A percentile compares a stretch with the other conserved stretches of the same genome.
phyloP scores from a whole-genome alignment of 2,797 vertebrate species.

The Anomalospiza imberbis region DNA sequence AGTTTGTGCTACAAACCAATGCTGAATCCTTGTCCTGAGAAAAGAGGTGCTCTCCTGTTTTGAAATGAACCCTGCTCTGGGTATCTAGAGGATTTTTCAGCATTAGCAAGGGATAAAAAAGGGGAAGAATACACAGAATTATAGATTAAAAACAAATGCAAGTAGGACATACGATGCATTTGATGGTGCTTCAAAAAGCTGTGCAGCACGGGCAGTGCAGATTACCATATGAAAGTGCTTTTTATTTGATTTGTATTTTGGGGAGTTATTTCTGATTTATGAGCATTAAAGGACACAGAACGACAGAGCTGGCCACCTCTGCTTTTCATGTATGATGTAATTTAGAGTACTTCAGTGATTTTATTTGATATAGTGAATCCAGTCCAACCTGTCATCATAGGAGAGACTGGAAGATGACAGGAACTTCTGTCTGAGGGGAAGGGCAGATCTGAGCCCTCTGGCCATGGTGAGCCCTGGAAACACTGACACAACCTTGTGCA shows the following conservation, averaged over 20 bases:
- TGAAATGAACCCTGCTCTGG: background rate
- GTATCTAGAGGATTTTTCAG: background rate
- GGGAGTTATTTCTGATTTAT: background rate
- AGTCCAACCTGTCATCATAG: background rate
- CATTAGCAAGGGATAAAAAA: background rate
- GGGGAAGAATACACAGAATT: background rate
- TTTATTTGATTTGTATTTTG: background rate
- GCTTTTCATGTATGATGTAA: background rate
- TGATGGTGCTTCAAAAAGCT: background rate
- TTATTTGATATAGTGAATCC: background rate
- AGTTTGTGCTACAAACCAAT: background rate
- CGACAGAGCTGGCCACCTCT: background rate
- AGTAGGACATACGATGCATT: background rate
- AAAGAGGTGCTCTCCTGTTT: background rate
- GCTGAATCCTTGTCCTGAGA: background rate
- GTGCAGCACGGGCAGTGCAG: background rate
- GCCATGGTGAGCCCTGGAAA: background rate
- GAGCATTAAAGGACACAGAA: background rate
- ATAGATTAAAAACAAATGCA: background rate
- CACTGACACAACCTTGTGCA: background rate
- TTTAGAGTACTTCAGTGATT: background rate
- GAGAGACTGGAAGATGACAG: background rate
- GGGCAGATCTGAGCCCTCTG: background rate
- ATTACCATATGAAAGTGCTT: conserved; percentile 12
- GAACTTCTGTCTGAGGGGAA: background rate